Conservation (phyloP, 2,113 vertebrate species). For the Cisticola juncidis region DNA sequence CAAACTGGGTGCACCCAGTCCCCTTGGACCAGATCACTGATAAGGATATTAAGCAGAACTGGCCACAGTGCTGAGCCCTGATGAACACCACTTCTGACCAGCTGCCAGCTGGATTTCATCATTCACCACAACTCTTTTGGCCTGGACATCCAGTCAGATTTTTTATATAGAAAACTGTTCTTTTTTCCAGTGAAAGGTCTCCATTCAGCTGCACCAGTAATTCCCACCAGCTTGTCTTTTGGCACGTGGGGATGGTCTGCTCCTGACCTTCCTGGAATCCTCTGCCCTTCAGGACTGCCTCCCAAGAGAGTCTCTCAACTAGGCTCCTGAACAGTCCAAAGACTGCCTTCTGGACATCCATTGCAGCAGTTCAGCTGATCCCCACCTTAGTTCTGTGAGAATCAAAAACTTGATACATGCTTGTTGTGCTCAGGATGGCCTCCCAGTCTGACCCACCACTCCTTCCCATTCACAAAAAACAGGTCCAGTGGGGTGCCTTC, state of each 20-base stretch:
- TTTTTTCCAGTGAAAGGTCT: background rate
- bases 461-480: accelerated
- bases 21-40: background rate
- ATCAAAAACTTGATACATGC: no score
- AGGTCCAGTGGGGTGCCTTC: background rate
- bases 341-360: background rate
- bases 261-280: background rate
- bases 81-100: background rate
- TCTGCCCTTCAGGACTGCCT: background rate
- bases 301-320: background rate
- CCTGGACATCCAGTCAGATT: background rate
- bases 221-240: background rate
- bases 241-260: background rate
- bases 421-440: background rate
- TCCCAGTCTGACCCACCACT: background rate
- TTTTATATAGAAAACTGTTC: background rate
- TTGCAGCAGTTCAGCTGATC: background rate
- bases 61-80: accelerated
- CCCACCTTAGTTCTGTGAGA: background rate
- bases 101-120: background rate
- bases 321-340: background rate
- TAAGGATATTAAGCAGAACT: background rate
- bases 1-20: background rate
- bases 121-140: background rate
- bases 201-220: background rate